Conservation (phyloP, 2,113 vertebrate species). For the Serinus canaria region DNA sequence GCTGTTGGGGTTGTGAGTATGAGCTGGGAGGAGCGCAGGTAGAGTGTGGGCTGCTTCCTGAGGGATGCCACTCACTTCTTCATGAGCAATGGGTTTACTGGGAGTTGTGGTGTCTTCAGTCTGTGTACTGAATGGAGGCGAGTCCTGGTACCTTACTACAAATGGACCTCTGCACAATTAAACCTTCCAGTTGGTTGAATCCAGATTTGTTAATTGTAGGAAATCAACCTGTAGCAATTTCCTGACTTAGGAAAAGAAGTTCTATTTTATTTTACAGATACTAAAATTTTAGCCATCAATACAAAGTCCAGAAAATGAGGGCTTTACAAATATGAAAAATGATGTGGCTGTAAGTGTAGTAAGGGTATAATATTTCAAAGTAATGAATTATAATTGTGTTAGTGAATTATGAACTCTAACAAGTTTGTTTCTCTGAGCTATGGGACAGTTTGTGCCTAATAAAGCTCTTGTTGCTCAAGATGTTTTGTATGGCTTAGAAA, state of each 20-base stretch:
- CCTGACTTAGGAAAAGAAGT: not conserved
- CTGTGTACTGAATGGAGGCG: not conserved
- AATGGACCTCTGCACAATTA: not conserved
- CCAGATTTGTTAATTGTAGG: not conserved
- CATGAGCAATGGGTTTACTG: not conserved
- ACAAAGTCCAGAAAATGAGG: not conserved
- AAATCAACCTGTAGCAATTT: not conserved
- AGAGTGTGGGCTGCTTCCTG: not conserved
- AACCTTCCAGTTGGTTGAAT: not conserved
- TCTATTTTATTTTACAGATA: not conserved
- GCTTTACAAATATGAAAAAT: not conserved
- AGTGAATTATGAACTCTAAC: not conserved
- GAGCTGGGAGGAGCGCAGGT: not conserved
- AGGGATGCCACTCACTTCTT: not conserved
- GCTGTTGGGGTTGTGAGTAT: not conserved
- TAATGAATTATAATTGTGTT: not conserved
- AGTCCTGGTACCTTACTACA: not conserved
- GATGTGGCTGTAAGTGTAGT: not conserved
- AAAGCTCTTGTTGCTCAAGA: not conserved
- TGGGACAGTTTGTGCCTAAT: not conserved
- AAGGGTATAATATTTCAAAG: not conserved
- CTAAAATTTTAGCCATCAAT: not conserved
- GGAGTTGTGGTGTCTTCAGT: not conserved
- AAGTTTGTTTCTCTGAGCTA: not conserved
- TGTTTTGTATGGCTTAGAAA: not conserved